Evolutionary conservation across 2,888 invertebrate genomes (phyloP).

Genomic region (Schrankia costaestrigalis): DNA sequence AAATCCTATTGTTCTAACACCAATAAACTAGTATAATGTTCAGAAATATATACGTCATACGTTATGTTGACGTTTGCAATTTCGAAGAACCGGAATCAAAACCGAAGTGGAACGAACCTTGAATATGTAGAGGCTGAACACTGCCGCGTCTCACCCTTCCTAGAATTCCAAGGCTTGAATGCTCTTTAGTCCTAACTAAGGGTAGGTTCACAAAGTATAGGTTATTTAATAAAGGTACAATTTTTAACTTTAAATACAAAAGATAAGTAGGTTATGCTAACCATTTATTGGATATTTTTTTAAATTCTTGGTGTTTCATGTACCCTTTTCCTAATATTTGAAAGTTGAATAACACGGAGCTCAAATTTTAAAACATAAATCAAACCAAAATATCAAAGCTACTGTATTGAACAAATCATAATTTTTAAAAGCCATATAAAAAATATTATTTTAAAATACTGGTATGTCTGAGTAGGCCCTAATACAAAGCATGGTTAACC

Average conservation of each 20-base stretch:
- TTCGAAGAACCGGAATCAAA: too few species aligned
- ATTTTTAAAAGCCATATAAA: neutral
- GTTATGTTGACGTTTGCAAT: constrained; percentile 8
- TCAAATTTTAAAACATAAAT: too few species aligned
- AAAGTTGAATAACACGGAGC: too few species aligned
- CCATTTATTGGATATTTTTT: neutral
- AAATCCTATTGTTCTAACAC: too few species aligned
- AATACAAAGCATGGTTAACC: neutral
- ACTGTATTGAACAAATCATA: neutral
- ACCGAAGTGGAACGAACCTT: constrained; percentile 21
- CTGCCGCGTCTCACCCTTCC: constrained; percentile 18
- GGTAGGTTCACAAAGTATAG: neutral
- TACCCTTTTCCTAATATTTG: too few species aligned
- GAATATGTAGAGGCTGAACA: constrained; percentile 17
- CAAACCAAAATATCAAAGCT: too few species aligned
- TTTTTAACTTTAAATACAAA: neutral
- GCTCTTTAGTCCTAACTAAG: constrained; percentile 19
- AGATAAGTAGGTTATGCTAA: neutral
- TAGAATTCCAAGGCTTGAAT: constrained; percentile 30
- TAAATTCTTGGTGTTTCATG: neutral
- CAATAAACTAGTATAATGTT: too few species aligned
- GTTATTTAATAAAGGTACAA: neutral
- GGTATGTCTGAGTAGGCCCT: neutral
- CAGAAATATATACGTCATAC: too few species aligned
- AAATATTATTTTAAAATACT: neutral